Conservation (phyloP, 2,888 invertebrate genomes). For the Amblyteles armatorius region DNA sequence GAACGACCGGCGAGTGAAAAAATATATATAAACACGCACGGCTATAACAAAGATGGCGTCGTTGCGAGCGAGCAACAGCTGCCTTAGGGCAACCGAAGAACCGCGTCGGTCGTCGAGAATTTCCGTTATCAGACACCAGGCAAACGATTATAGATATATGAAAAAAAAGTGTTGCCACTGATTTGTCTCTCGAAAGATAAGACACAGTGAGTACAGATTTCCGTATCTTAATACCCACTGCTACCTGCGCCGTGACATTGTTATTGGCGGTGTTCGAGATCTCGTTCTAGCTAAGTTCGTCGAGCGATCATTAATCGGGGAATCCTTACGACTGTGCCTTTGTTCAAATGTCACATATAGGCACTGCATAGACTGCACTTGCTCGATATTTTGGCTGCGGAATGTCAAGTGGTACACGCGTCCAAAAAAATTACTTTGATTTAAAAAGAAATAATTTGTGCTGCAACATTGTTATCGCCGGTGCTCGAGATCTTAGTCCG, state of each 20-base stretch:
- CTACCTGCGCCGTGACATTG: slow-evolving; percentile 7
- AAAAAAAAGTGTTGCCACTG: background rate
- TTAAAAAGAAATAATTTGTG: background rate
- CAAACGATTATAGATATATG: background rate
- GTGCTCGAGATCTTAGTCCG: background rate
- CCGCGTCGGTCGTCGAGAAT: background rate
- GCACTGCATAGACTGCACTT: background rate
- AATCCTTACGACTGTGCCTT: slow-evolving; percentile 10
- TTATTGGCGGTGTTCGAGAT: slow-evolving; percentile 5
- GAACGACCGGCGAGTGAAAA: background rate
- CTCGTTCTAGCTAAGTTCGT: background rate
- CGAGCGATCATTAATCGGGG: slow-evolving; percentile 9
- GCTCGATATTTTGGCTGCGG: background rate
- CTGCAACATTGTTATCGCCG: background rate
- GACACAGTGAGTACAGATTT: background rate
- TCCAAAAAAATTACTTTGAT: background rate
- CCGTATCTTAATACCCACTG: background rate
- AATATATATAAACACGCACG: background rate
- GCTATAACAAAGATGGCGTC: background rate
- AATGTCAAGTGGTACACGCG: background rate
- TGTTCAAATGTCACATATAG: background rate
- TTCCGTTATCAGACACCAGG: background rate
- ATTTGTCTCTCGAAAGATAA: background rate
- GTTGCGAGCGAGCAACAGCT: background rate
- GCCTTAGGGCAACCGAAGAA: background rate